Percentiles rank a stretch among this genome's conserved stretches.
Conservation (phyloP, 2,888 invertebrate species). For the Pemphredon lugubris region DNA sequence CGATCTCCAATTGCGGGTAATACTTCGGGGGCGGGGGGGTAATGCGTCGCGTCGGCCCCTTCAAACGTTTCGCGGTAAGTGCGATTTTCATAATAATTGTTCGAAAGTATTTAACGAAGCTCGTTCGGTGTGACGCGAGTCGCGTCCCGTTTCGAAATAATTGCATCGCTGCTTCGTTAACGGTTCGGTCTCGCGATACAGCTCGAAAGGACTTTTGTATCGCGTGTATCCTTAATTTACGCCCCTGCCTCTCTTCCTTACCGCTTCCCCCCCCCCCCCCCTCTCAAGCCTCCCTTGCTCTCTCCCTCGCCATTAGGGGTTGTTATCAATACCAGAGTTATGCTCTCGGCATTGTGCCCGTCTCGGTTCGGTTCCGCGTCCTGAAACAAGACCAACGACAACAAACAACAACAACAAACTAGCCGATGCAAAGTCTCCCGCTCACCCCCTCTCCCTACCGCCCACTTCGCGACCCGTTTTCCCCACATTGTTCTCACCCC, state of each 20-base stretch:
- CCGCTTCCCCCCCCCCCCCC: slow-evolving; percentile 14
- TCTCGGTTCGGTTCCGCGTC: slow-evolving; percentile 49
- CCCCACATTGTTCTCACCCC: slow-evolving; percentile 58
- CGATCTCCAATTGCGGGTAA: not conserved
- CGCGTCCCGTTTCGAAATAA: not conserved
- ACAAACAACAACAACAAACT: slow-evolving; percentile 61
- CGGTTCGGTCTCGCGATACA: no score
- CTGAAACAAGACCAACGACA: slow-evolving; percentile 64
- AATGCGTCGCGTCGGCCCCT: not conserved
- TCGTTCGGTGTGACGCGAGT: no score
- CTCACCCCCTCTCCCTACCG: slow-evolving; percentile 44
- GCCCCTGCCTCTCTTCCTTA: slow-evolving; percentile 1
- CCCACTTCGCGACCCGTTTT: slow-evolving; percentile 59
- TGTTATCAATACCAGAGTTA: slow-evolving; percentile 62
- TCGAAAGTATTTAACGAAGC: no score
- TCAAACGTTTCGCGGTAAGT: not conserved
- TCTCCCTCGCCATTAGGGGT: slow-evolving; percentile 33
- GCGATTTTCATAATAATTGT: not conserved
- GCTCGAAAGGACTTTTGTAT: no score
- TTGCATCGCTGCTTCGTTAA: not conserved
- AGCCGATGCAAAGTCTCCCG: slow-evolving; percentile 55
- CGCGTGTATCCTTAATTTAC: slow-evolving; percentile 26
- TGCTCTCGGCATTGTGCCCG: slow-evolving; percentile 61
- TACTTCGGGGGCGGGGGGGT: not conserved
- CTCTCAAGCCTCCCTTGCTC: not conserved